Evolutionary conservation across 1,140 invertebrate genomes (phyloP), one percentile per base, ranked within the genome.

Genomic region (Lutraria rhynchaena): DNA sequence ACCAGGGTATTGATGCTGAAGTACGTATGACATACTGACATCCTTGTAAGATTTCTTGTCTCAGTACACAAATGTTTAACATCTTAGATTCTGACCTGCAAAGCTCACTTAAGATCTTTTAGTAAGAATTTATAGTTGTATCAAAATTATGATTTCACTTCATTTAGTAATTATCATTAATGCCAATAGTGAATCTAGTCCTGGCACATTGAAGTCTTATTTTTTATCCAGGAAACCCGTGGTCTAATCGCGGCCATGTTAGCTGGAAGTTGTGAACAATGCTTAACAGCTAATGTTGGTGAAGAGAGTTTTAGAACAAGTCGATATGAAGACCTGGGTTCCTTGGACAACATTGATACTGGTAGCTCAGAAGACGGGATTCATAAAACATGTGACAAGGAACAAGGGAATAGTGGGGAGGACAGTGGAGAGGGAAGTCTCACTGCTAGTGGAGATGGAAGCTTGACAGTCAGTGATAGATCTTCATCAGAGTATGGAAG

Each of bases 181-280:
- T 17, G 17, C 24, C 55, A 13, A 58, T 13, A 15, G 22, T 58
- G 9, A 13, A 13, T 58, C 9, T n/a, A 13, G 13, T 58, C 11
- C 22, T 58, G 17, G 17, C 55, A n/a, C 27, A 17, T 9, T 58
- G 55, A 58, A 13, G 22, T 13, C 27, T 9, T 58, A 27, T 27
- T 58, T 27, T 58, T 58, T 58, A 57, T 58, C 0, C 51, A 81
- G 77, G 77, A 81, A 51, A 70, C 33, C 1, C 24, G 65, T 33
- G 67, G 77, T n/a, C 41, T 81, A 19, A 60, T 81, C 15, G 77
- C 77, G 46, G 77, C 63, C 33, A 81, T 81, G 77, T 49, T 81
- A 53, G 55, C 61, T 24, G 65, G 67, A 37, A 37, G 53, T 27
- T 41, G 41, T 19, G 55, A 60, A 24, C 22, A 51, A 17, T 81